A percentile compares a stretch with the other conserved stretches of the same genome.
Conservation (phyloP, 2,888 invertebrate species). For the Oeneis ivallda region DNA sequence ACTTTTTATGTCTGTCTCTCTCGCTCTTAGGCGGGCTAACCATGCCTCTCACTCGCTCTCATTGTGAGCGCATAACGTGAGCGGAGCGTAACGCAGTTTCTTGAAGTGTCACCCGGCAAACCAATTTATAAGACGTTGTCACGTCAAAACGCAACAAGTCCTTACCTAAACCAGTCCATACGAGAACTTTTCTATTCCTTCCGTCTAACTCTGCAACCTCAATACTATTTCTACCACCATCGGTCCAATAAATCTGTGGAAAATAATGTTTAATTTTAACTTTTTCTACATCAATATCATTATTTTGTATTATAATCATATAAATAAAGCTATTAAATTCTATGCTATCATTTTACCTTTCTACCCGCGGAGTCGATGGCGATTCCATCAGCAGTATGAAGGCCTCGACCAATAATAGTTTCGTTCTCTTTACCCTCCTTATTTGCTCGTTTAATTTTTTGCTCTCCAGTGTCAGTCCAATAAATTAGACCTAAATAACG, state of each 20-base stretch:
- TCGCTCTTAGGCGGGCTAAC: too few relatives aligned
- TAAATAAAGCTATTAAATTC: neutral
- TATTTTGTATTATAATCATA: neutral
- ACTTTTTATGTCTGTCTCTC: too few relatives aligned
- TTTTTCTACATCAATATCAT: neutral
- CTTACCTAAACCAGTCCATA: conserved; percentile 85
- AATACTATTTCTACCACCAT: conserved; percentile 89
- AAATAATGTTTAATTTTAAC: neutral
- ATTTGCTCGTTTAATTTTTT: conserved; percentile 86
- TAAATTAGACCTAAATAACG: conserved; percentile 83
- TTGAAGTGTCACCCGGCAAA: too few relatives aligned
- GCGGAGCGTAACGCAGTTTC: too few relatives aligned
- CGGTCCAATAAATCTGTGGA: conserved; percentile 91
- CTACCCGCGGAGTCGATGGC: conserved; percentile 90
- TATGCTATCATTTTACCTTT: conserved; percentile 80
- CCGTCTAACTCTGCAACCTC: conserved; percentile 93
- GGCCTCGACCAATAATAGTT: conserved; percentile 87
- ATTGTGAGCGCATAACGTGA: too few relatives aligned
- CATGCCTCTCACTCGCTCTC: too few relatives aligned
- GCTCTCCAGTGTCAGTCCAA: conserved; percentile 92
- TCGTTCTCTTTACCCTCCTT: conserved; percentile 84
- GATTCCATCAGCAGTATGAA: conserved; percentile 91
- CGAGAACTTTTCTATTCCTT: conserved; percentile 86
- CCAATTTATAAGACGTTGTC: too few relatives aligned
- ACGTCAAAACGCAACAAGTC: conserved; percentile 13